A percentile compares a stretch with the other conserved stretches of the same genome.
phyloP scores from a whole-genome alignment of 2,113 vertebrate species.

The Vidua macroura region DNA sequence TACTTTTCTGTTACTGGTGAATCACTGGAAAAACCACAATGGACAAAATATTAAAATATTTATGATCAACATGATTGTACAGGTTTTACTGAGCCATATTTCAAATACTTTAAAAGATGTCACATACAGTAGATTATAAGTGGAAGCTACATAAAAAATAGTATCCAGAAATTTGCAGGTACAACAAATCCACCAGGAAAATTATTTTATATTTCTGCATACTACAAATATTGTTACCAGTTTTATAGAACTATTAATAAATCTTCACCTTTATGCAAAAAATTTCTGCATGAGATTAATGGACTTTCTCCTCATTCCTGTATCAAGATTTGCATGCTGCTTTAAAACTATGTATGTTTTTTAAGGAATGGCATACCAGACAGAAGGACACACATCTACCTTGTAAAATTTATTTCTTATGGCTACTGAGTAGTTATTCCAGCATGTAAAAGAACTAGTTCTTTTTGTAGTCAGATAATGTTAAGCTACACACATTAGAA shows the following conservation, averaged over 20 bases:
- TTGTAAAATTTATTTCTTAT: neutral
- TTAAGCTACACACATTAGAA: neutral
- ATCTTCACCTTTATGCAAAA: neutral
- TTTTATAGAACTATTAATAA: neutral
- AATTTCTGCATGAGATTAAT: neutral
- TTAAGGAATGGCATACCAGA: neutral
- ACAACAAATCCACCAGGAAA: neutral
- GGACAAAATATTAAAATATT: neutral
- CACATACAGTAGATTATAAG: neutral
- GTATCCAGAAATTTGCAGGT: neutral
- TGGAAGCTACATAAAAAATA: neutral
- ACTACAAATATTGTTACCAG: neutral
- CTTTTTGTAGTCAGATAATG: neutral
- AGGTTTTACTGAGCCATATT: neutral
- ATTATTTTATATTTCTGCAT: neutral
- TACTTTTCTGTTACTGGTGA: neutral
- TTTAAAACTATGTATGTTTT: slow-evolving; percentile 16
- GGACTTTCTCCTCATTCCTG: neutral
- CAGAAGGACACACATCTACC: neutral
- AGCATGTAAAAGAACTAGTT: neutral
- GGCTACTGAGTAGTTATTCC: neutral
- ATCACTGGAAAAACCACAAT: neutral
- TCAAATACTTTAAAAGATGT: neutral
- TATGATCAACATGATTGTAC: neutral
- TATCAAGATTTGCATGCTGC: neutral